Conservation (phyloP, 2,888 invertebrate species). For the Pimpla rufipes region DNA sequence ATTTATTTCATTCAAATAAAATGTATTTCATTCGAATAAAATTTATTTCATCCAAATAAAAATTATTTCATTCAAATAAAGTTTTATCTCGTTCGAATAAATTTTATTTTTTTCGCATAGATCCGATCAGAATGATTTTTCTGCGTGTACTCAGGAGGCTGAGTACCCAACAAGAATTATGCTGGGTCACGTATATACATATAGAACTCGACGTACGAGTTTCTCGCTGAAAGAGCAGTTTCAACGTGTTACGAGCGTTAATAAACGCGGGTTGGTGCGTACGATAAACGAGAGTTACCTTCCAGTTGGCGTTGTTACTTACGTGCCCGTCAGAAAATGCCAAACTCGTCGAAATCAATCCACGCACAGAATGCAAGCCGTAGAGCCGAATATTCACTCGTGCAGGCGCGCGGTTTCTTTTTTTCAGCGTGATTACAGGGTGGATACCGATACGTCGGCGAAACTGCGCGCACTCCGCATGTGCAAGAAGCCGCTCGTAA, state of each 20-base stretch:
- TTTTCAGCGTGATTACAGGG: slow-evolving; percentile 61
- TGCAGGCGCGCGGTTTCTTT: slow-evolving; percentile 54
- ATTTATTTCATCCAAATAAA: too few species aligned
- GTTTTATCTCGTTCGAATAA: too few species aligned
- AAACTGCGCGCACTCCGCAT: slow-evolving; percentile 43
- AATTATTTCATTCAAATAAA: too few species aligned
- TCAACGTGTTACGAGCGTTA: slow-evolving; percentile 25
- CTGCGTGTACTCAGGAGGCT: too few species aligned
- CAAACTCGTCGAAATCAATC: slow-evolving; percentile 61
- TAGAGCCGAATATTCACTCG: slow-evolving; percentile 55
- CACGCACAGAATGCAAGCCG: slow-evolving; percentile 34
- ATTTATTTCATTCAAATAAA: too few species aligned
- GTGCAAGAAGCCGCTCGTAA: slow-evolving; percentile 55
- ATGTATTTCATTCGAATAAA: too few species aligned
- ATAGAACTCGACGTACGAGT: slow-evolving; percentile 3
- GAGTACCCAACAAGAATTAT: neutral
- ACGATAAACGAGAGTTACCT: slow-evolving; percentile 27
- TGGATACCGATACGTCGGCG: slow-evolving; percentile 53
- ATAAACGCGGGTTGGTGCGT: slow-evolving; percentile 7
- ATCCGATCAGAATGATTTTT: too few species aligned
- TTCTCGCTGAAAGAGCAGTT: slow-evolving; percentile 29
- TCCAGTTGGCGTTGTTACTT: slow-evolving; percentile 5
- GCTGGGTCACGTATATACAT: neutral
- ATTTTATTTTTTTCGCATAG: too few species aligned
- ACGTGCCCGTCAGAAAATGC: slow-evolving; percentile 32